A percentile compares a stretch with the other conserved stretches of the same genome.
phyloP scores from a whole-genome alignment of 1,140 invertebrate genomes.

The Apis florea region DNA sequence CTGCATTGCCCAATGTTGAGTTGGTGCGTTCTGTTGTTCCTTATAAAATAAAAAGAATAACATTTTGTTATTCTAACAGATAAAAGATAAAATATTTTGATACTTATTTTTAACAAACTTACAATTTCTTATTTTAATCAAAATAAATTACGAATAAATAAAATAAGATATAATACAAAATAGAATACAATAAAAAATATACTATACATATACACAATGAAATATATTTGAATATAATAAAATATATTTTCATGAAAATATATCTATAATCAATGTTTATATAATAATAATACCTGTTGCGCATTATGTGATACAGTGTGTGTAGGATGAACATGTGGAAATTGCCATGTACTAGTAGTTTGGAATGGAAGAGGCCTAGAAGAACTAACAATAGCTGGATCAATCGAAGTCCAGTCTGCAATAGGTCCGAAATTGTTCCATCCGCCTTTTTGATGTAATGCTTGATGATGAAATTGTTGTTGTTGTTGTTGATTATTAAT shows the following conservation, averaged over 20 bases:
- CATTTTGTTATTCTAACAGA: no score
- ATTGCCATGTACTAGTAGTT: constrained; percentile 78
- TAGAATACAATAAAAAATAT: no score
- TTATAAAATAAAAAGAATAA: constrained; percentile 43
- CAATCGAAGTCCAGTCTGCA: constrained; percentile 90
- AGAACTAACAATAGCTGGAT: constrained; percentile 92
- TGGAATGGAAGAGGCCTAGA: constrained; percentile 81
- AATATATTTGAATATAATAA: no score
- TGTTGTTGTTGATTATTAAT: constrained; percentile 75
- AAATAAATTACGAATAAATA: no score
- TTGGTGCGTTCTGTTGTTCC: constrained; percentile 74
- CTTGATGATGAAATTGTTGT: constrained; percentile 77
- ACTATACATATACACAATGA: no score
- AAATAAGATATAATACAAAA: background rate
- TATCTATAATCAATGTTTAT: background rate
- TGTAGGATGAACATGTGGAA: constrained; percentile 76
- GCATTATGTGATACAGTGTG: constrained; percentile 76
- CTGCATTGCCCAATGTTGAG: constrained; percentile 80
- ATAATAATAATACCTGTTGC: constrained; percentile 79
- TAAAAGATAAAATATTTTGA: no score
- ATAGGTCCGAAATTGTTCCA: constrained; percentile 79
- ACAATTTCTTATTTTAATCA: no score
- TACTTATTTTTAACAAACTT: no score
- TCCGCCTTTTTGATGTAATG: constrained; percentile 75
- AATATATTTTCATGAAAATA: background rate